phyloP scores from a whole-genome alignment of 2,113 vertebrate genomes.

The Elgaria multicarinata region DNA sequence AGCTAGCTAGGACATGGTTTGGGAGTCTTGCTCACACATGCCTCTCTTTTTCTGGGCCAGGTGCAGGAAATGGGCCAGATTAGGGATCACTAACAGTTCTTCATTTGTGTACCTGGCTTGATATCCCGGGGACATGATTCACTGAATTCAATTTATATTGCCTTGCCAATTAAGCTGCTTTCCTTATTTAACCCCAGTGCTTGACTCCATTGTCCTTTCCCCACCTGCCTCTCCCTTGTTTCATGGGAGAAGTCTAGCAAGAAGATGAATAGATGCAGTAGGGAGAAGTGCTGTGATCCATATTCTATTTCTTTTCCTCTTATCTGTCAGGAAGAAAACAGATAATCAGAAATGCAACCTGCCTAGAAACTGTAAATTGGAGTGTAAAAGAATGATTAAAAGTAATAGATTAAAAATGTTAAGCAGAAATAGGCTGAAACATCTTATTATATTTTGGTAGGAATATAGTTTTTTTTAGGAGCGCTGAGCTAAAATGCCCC shows the following conservation, averaged over 20 bases:
- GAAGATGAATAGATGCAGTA: conserved; percentile 5
- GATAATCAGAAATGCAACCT: conserved; percentile 28
- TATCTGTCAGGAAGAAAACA: fast-evolving
- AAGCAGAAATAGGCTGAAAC: not conserved
- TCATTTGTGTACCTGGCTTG: not conserved
- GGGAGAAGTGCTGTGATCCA: not conserved
- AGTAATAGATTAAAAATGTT: not conserved
- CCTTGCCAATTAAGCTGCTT: not conserved
- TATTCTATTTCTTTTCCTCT: not conserved
- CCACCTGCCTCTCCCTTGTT: not conserved
- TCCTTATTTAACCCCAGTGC: not conserved
- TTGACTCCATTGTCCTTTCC: not conserved
- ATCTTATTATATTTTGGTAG: not conserved
- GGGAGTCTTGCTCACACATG: not conserved
- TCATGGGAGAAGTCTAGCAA: conserved; percentile 25
- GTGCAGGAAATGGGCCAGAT: not conserved
- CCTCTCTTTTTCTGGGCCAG: not conserved
- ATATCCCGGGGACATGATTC: not conserved
- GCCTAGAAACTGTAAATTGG: conserved; percentile 27
- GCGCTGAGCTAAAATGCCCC: not conserved
- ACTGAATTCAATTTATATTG: not conserved
- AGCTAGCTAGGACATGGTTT: not conserved
- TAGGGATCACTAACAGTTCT: not conserved
- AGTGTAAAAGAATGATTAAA: not conserved
- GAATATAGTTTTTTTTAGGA: too few species aligned